A percentile compares a stretch with the other conserved stretches of the same genome.
Evolutionary conservation across 2,888 invertebrate species (phyloP).

Genomic region (Resseliella maxima): DNA sequence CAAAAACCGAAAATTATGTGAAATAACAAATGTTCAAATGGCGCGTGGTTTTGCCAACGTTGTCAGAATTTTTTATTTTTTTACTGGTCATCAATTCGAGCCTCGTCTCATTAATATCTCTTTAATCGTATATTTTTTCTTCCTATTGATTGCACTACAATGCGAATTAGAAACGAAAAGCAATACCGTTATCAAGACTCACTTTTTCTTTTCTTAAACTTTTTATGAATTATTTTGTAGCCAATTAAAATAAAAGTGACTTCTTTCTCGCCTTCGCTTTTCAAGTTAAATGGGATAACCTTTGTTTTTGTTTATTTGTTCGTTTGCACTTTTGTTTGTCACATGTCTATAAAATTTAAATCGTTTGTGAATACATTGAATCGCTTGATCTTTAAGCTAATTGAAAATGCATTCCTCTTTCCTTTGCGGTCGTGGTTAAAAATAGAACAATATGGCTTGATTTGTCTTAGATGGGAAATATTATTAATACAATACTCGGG

Average conservation of each 20-base stretch:
- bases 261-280: too few species aligned
- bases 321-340: background rate
- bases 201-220: too few species aligned
- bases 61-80: background rate
- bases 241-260: too few species aligned
- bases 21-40: constrained; percentile 44
- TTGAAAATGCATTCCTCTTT: background rate
- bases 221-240: too few species aligned
- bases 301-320: too few species aligned
- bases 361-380: background rate
- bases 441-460: too few species aligned
- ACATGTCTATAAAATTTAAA: background rate
- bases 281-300: background rate
- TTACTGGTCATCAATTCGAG: background rate
- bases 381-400: background rate
- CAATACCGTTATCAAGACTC: too few species aligned
- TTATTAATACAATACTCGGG: too few species aligned
- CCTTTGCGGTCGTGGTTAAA: background rate
- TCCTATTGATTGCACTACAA: background rate
- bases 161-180: too few species aligned
- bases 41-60: constrained; percentile 1
- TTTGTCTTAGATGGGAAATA: too few species aligned
- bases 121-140: background rate
- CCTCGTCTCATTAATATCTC: background rate
- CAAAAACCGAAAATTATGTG: constrained; percentile 41